Evolutionary conservation across 1,140 invertebrate species (phyloP), one percentile per base, ranked within the genome.

Genomic region (Aethina tumida): DNA sequence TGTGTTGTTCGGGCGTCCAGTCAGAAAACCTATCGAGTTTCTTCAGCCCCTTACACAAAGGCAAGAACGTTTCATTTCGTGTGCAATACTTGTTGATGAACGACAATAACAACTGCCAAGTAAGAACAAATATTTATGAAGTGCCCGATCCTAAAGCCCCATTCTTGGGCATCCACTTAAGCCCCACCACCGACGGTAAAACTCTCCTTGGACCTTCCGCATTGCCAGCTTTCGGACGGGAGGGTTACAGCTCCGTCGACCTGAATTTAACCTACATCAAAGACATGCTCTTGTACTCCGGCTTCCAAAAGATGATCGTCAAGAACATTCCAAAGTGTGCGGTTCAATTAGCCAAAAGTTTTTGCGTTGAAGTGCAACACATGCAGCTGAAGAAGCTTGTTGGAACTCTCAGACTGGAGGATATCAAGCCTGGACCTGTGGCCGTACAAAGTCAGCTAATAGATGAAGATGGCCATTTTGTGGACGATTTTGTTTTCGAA

Each of bases 401-500:
- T 4, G 35, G 42, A 12, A 35, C 39, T 36, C 30, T 49, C 6
- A 41, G 28, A 1, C 38, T 39, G 19, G 33, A 45, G 13, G 40
- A 34, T 20, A 35, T 45, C 3, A 13, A 20, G 18, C 35, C 33
- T 9, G 47, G 47, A 1, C 47, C 42, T 3, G 26, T 30, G 16
- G 39, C 42, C 7, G 40, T 45, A 4, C 39, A 45, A 22, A 37
- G 36, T 32, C 47, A 49, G 24, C 22, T 45, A 3, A 10, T 49
- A 21, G 42, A 49, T 22, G 5, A 12, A n/a, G 38, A 49, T 25
- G 46, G 46, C 1, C 41, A 22, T 6, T 49, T 49, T 30, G 32
- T 35, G 13, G 39, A 49, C 31, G 46, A 49, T 39, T 49, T 45
- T 33, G 24, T 45, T 10, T 30, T 49, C 33, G 35, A 49, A 24